Evolutionary conservation across 2,113 vertebrate genomes (phyloP).

Genomic region (Prionailurus bengalensis): DNA sequence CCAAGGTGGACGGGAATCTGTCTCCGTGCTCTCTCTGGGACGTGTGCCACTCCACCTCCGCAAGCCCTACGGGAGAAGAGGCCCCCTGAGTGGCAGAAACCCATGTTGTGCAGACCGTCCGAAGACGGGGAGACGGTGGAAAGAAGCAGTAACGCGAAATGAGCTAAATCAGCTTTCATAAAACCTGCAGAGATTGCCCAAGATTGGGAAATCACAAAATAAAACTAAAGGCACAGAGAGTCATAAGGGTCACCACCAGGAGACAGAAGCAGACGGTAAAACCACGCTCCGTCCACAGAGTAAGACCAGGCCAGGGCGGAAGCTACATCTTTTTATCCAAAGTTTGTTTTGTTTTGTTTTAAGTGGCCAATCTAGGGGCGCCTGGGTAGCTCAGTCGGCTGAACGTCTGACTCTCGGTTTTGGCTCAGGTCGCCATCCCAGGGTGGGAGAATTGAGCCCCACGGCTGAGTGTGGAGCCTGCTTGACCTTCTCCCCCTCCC

Average conservation of each 20-base stretch:
- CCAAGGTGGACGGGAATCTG: too few species aligned
- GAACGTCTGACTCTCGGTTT: too few species aligned
- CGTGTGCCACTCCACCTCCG: accelerated
- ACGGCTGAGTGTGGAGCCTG: too few species aligned
- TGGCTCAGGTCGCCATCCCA: too few species aligned
- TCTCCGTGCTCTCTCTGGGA: not conserved
- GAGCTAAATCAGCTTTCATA: not conserved
- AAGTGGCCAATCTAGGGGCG: too few species aligned
- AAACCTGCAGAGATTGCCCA: accelerated
- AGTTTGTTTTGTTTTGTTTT: not conserved
- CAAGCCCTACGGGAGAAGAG: not conserved
- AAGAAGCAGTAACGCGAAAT: not conserved
- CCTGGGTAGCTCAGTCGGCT: too few species aligned
- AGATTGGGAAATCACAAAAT: accelerated
- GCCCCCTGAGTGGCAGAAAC: accelerated
- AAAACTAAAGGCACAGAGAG: not conserved
- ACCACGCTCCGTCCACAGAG: not conserved
- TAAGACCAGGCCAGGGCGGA: too few species aligned
- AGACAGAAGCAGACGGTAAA: accelerated
- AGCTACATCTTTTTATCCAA: too few species aligned
- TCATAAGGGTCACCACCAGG: accelerated
- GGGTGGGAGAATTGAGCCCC: too few species aligned
- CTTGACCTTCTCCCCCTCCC: too few species aligned
- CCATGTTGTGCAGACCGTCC: accelerated
- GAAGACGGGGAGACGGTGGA: accelerated